Evolutionary conservation across 1,140 invertebrate species (phyloP), one percentile per base, ranked within the genome.

Genomic region (Ephestia elutella): DNA sequence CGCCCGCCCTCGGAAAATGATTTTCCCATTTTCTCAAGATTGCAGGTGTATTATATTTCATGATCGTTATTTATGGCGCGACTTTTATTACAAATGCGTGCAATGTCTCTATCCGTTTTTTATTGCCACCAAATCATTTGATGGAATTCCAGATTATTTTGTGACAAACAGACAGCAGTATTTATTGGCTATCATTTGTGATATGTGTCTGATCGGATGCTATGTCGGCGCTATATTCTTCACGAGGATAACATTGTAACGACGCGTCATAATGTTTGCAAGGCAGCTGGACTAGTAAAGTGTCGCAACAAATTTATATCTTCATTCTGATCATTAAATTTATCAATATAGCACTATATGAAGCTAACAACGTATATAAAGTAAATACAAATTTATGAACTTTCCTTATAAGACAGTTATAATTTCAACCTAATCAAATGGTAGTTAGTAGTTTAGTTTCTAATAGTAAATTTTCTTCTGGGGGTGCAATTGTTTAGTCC

Each of bases 41-140:
- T 86, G 82, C 82, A 87, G 85, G 83, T 86, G 80, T 87, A 87
- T 87, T 87, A 86, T 87, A 86, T 87, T 87, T 88, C 85, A 86
- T 88, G 85, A 82, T 77, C 75, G 82, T 88, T 86, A 88, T 88
- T 88, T 88, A 88, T 86, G 79, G 77, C 66, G 75, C 74, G 83
- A 86, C 81, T 87, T 87, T 87, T 87, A 87, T 87, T 87, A 86
- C 85, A 70, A 82, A 85, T 85, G 81, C 85, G 85, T 87, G 85
- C 83, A 69, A 87, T 86, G 85, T 86, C 85, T 87, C 85, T 86
- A 86, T 87, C 73, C 73, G 68, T 74, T 82, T 87, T 87, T 86
- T 86, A 84, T 85, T 79, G 75, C 74, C 63, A 49, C 62, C 71
- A 71, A 77, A 83, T 76, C 80, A 79, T 86, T 87, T 86, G 82